Percentiles rank a stretch among this genome's conserved stretches.
These are phyloP conservation scores for Ptychobarbus kaznakovi DNA, from an alignment of 2,797 vertebrate species.

Conservation along the genomic window DNA sequence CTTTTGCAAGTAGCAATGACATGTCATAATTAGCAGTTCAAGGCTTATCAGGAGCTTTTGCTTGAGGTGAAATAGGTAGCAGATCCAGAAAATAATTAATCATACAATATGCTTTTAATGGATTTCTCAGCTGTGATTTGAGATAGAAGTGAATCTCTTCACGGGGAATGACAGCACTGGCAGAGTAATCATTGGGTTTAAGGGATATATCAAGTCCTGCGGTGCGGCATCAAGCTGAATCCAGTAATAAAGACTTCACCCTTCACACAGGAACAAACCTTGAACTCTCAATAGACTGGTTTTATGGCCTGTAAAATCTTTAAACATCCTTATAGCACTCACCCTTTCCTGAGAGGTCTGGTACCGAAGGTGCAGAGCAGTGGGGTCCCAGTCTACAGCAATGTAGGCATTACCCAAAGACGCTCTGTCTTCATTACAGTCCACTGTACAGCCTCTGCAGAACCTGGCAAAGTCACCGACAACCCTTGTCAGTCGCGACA, in stretches of 20 bases:
- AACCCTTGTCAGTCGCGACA: constrained; percentile 32
- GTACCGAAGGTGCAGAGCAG: constrained; percentile 96
- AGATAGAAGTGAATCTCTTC: constrained; percentile 28
- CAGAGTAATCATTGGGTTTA: constrained; percentile 16
- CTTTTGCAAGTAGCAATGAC: neutral
- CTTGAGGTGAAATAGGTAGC: constrained; percentile 18
- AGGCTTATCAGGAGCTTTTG: constrained; percentile 10
- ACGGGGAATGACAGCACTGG: neutral
- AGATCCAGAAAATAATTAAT: constrained; percentile 9
- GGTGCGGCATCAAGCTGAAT: neutral
- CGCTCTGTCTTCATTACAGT: constrained; percentile 90
- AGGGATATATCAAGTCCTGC: neutral
- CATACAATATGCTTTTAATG: constrained; percentile 12
- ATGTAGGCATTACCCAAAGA: constrained; percentile 92
- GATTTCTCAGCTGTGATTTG: constrained; percentile 19
- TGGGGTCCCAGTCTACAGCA: constrained; percentile 99
- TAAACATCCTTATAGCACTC: constrained; percentile 54
- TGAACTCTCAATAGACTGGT: neutral
- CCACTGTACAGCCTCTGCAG: constrained; percentile 93
- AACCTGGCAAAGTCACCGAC: constrained; percentile 78
- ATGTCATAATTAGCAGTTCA: neutral
- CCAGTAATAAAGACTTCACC: neutral
- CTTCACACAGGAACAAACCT: neutral
- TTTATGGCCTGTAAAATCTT: neutral
- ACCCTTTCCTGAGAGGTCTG: constrained; percentile 98